Evolutionary conservation across 1,140 invertebrate genomes (phyloP).

Genomic region (Pseudomyrmex gracilis): DNA sequence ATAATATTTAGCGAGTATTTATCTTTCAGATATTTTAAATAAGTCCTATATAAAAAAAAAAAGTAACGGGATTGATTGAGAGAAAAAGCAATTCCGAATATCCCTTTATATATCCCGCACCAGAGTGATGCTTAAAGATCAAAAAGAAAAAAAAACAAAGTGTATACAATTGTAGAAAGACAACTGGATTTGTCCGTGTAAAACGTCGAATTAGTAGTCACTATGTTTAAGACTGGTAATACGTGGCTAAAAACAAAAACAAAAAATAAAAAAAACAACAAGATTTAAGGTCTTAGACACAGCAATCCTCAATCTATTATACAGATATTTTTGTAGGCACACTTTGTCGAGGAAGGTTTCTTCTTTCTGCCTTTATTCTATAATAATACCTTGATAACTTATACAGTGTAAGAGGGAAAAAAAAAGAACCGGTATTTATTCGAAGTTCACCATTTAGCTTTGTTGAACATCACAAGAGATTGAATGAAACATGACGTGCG

Average conservation of each 20-base stretch:
- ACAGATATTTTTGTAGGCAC: slow-evolving; percentile 83
- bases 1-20: slow-evolving; percentile 42
- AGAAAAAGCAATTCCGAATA: too few relatives aligned
- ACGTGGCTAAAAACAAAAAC: slow-evolving; percentile 57
- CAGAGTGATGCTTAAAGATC: slow-evolving; percentile 54
- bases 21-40: slow-evolving; percentile 51
- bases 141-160: not conserved
- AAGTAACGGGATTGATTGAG: too few relatives aligned
- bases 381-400: slow-evolving; percentile 72
- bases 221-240: slow-evolving; percentile 74
- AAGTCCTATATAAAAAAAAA: not conserved
- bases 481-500: slow-evolving; percentile 75
- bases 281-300: slow-evolving; percentile 72
- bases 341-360: slow-evolving; percentile 80
- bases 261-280: slow-evolving; percentile 20
- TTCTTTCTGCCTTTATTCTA: slow-evolving; percentile 79
- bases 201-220: slow-evolving; percentile 76
- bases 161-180: slow-evolving; percentile 48
- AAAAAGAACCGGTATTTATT: slow-evolving; percentile 71
- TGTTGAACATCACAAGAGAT: slow-evolving; percentile 65
- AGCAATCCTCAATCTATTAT: slow-evolving; percentile 78
- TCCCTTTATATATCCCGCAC: slow-evolving; percentile 36
- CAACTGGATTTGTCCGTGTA: slow-evolving; percentile 54
- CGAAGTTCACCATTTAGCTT: slow-evolving; percentile 74
- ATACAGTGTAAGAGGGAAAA: slow-evolving; percentile 35